phyloP scores from a whole-genome alignment of 2,888 invertebrate species.

The Hedychridium roseum region DNA sequence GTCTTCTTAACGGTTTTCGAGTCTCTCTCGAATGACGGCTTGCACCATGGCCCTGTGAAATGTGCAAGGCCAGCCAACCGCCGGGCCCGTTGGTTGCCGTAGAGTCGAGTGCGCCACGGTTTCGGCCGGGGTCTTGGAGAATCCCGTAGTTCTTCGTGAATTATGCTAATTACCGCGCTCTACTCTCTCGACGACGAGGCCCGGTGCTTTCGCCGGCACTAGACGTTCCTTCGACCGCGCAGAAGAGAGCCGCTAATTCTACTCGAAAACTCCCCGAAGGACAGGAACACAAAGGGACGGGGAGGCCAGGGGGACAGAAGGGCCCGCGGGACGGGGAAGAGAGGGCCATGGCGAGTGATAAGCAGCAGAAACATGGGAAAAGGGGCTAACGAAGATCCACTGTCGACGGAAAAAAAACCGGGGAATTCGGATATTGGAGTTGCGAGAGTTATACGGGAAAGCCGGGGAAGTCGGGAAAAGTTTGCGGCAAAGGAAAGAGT shows the following conservation, averaged over 20 bases:
- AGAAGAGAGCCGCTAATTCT: not conserved
- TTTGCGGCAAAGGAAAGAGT: too few relatives aligned
- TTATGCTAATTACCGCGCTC: constrained; percentile 38
- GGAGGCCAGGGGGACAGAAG: constrained; percentile 10
- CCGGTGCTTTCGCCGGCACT: constrained; percentile 24
- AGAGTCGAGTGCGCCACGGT: too few relatives aligned
- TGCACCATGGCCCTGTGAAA: too few relatives aligned
- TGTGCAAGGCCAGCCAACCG: too few relatives aligned
- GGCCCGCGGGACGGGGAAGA: constrained; percentile 23
- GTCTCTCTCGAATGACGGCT: too few relatives aligned
- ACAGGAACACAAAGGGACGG: not conserved
- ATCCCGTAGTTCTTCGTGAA: constrained; percentile 34
- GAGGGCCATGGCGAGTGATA: constrained; percentile 28
- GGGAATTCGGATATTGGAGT: too few relatives aligned
- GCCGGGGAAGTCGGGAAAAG: too few relatives aligned
- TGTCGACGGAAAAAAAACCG: constrained; percentile 12
- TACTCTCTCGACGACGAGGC: constrained; percentile 10
- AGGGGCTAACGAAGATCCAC: too few relatives aligned
- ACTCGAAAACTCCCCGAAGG: not conserved
- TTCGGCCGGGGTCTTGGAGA: constrained; percentile 5
- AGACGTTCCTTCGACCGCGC: constrained; percentile 20
- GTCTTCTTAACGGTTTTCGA: too few relatives aligned
- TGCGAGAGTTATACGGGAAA: too few relatives aligned
- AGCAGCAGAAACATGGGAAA: too few relatives aligned
- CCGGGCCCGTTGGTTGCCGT: too few relatives aligned